Evolutionary conservation across 2,797 vertebrate species (phyloP).

Genomic region (Gymnothorax javanicus): DNA sequence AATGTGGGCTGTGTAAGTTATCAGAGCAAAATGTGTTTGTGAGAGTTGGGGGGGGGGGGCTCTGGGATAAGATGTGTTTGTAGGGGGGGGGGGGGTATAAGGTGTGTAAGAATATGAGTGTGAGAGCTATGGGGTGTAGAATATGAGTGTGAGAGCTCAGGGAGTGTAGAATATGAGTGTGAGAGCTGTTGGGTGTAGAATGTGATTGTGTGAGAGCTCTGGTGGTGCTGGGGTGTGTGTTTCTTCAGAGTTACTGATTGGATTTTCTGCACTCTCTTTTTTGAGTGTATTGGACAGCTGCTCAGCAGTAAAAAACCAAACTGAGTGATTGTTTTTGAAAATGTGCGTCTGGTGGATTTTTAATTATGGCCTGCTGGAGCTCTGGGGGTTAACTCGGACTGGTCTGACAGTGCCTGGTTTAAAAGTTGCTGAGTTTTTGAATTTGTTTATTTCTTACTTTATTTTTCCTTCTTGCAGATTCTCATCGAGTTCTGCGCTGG

Average conservation of each 20-base stretch:
- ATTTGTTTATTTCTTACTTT: constrained; percentile 33
- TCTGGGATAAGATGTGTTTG: no score
- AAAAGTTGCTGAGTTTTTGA: background rate
- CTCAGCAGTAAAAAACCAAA: background rate
- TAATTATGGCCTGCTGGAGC: background rate
- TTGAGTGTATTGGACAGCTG: background rate
- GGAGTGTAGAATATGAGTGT: no score
- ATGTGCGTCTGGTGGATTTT: background rate
- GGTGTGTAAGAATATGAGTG: no score
- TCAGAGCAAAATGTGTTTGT: no score
- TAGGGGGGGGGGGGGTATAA: no score
- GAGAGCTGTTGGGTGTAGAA: no score
- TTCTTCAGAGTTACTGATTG: background rate
- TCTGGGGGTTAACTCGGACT: background rate
- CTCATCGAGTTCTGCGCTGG: constrained; percentile 98
- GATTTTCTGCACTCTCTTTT: background rate
- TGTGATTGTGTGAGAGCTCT: no score
- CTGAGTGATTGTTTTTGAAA: background rate
- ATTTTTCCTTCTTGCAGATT: constrained; percentile 76
- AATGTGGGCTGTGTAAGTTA: no score
- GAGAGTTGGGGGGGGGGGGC: no score
- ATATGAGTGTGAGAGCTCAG: no score
- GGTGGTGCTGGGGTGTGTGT: no score
- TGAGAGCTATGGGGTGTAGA: no score
- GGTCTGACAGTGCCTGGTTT: background rate